Evolutionary conservation across 2,888 invertebrate species (phyloP).

Genomic region (Zygogramma bicolorata): DNA sequence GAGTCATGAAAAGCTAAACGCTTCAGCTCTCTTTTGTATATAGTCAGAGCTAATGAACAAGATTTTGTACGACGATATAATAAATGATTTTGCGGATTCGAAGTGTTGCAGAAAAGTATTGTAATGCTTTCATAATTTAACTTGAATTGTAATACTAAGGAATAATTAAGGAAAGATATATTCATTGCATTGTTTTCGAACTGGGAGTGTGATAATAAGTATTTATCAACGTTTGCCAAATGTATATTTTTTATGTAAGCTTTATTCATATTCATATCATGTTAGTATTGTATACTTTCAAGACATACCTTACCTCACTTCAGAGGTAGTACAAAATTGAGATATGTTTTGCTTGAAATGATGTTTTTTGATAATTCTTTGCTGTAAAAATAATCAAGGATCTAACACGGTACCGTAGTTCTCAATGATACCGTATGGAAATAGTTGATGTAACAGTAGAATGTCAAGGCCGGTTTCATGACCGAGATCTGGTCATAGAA

Average conservation of each 20-base stretch:
- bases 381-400: no score
- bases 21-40: constrained; percentile 37
- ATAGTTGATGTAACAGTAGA: no score
- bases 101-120: constrained; percentile 17
- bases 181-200: background rate
- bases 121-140: background rate
- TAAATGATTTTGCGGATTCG: constrained; percentile 42
- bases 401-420: no score
- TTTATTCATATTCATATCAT: background rate
- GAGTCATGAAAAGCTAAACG: constrained; percentile 31
- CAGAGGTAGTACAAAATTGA: no score
- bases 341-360: no score
- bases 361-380: no score
- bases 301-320: background rate
- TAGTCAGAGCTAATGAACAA: constrained; percentile 49
- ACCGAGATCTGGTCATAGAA: no score
- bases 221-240: constrained; percentile 1
- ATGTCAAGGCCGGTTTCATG: no score
- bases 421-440: no score
- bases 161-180: background rate
- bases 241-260: background rate
- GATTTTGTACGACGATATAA: constrained; percentile 46
- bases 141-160: no score
- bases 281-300: background rate
- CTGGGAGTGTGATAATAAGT: constrained; percentile 1